Evolutionary conservation across 2,113 vertebrate genomes (phyloP).

Genomic region (Gnathonemus echidnorhynchus): DNA sequence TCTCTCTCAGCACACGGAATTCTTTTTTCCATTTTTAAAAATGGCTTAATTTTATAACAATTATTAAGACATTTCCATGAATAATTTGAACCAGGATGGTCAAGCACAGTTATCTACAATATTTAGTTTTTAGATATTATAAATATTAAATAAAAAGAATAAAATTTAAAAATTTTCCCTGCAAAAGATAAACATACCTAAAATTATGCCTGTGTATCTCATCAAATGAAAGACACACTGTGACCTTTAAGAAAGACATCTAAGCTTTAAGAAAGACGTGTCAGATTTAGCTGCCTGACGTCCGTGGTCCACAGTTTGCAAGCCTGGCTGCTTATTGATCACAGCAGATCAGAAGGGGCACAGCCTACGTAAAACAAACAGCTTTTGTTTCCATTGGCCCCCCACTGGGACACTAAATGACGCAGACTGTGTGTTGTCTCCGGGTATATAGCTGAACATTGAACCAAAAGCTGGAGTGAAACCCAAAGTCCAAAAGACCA

Average conservation of each 20-base stretch:
- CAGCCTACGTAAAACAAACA: not conserved
- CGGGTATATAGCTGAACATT: not conserved
- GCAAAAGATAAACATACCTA: not conserved
- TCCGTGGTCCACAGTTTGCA: not conserved
- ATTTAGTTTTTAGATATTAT: not conserved
- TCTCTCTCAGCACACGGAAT: not conserved
- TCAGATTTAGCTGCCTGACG: not conserved
- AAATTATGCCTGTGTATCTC: not conserved
- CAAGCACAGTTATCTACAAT: not conserved
- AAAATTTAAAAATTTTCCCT: not conserved
- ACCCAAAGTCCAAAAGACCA: not conserved
- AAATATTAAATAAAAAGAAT: too few species aligned
- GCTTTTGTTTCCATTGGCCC: not conserved
- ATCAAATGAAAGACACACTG: not conserved
- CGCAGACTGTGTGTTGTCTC: not conserved
- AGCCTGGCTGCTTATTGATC: not conserved
- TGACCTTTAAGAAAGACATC: not conserved
- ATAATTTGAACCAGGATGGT: not conserved
- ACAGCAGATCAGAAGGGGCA: not conserved
- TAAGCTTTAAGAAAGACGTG: not conserved
- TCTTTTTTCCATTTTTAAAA: not conserved
- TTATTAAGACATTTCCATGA: not conserved
- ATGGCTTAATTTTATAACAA: not conserved
- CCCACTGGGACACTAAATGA: not conserved
- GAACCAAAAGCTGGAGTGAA: not conserved